phyloP scores from a whole-genome alignment of 1,140 invertebrate genomes.

The Drosophila aff. region DNA sequence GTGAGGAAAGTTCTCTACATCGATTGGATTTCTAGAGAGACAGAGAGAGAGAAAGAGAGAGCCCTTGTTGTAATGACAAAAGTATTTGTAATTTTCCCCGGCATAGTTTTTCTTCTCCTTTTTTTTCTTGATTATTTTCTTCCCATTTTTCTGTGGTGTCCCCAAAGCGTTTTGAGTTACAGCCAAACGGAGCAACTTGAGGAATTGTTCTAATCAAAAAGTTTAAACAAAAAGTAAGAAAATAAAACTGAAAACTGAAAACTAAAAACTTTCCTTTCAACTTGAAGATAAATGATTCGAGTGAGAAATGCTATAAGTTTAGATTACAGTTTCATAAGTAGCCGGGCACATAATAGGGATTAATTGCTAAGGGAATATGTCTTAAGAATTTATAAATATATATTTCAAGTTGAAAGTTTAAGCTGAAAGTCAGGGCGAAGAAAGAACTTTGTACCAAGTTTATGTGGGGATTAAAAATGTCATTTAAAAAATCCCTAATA shows the following conservation, averaged over 20 bases:
- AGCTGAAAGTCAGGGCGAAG: neutral
- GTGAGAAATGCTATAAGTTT: constrained; percentile 26
- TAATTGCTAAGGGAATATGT: constrained; percentile 38
- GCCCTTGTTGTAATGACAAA: constrained; percentile 60
- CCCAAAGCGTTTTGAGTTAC: constrained; percentile 64
- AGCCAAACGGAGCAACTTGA: constrained; percentile 48
- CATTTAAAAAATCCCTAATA: neutral
- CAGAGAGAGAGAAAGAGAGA: neutral
- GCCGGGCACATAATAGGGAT: constrained; percentile 35
- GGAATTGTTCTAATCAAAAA: constrained; percentile 80
- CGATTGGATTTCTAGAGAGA: constrained; percentile 31
- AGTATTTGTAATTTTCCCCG: constrained; percentile 78
- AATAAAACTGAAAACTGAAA: constrained; percentile 4
- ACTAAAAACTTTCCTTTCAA: constrained; percentile 58
- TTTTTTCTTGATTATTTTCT: constrained; percentile 9
- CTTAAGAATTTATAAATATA: constrained; percentile 4
- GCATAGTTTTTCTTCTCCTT: constrained; percentile 29
- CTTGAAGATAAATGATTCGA: constrained; percentile 63
- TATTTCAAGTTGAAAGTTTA: constrained; percentile 19
- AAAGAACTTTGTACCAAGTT: neutral
- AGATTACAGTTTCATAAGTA: constrained; percentile 45
- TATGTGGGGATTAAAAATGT: neutral
- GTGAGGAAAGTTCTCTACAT: constrained; percentile 62
- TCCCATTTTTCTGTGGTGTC: constrained; percentile 31
- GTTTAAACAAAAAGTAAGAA: constrained; percentile 56